Evolutionary conservation across 2,888 invertebrate species (phyloP).

Genomic region (Allolobophora icterica): DNA sequence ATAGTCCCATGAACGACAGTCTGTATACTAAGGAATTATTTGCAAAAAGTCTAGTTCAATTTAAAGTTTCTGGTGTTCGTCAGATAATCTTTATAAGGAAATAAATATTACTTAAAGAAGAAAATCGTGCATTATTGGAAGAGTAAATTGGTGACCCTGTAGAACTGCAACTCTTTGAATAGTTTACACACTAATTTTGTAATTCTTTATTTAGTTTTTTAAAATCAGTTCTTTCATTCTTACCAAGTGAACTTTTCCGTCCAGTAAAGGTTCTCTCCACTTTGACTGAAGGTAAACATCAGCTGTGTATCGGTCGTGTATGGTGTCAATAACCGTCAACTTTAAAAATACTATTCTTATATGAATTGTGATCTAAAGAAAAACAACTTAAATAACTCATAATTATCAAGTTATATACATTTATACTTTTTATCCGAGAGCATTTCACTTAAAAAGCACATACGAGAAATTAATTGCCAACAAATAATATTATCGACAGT

Average conservation of each 20-base stretch:
- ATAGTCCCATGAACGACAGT: too few relatives aligned
- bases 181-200: not conserved
- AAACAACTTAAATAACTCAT: not conserved
- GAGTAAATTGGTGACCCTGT: not conserved
- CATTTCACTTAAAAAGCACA: too few relatives aligned
- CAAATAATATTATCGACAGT: too few relatives aligned
- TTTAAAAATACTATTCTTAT: slow-evolving; percentile 1
- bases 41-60: not conserved
- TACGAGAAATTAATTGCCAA: not conserved
- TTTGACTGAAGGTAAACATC: not conserved
- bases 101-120: not conserved
- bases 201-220: too few relatives aligned
- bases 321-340: not conserved
- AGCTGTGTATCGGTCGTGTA: slow-evolving; percentile 17
- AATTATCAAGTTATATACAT: not conserved
- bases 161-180: not conserved
- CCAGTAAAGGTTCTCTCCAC: slow-evolving; percentile 20
- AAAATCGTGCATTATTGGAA: not conserved
- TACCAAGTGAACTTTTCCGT: slow-evolving; percentile 22
- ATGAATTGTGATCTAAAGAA: not conserved
- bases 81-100: too few relatives aligned
- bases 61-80: not conserved
- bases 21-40: too few relatives aligned
- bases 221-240: not conserved
- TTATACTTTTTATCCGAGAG: not conserved